Base-by-base conservation (phyloP, 2,797 vertebrate species). In the Coracias cyanogaster region DNA sequence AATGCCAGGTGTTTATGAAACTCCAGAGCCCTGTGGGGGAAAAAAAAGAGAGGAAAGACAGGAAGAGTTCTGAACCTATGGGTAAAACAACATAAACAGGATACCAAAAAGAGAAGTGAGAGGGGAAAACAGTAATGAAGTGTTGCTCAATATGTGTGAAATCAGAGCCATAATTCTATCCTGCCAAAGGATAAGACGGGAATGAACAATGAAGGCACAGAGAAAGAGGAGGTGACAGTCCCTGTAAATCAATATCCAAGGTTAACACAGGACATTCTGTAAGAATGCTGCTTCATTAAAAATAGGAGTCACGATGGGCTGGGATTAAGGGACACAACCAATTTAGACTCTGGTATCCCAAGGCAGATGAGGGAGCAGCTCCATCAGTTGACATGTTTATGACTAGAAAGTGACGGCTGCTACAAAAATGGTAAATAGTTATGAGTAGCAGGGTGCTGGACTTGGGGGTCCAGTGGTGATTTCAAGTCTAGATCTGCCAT, bases 1-100 rank as follows among this genome's bases (percentile, higher is more conserved):
- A 96, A 94, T 96, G 88, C 85, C 95, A 96, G 95, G 95, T 97
- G 91, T 97, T 98, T 97, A 97, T 96, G 94, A 96, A 96, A 96
- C 86, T 93, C 80, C 82, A 95, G 67, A 95, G 78, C 89, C 72
- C 96, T 96, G 12, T 91, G 74, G 87, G 84, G 83, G 83, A 12
- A 19, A 81, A 91, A 91, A 35, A 67, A 92, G 89, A 71, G 73
- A 82, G 60, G 62, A 89, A 92, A 83, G 79, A 29, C 78, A 93
- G 87, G 72, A 92, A 87, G 74, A 90, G 80, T 93, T 89, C 33
- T 62, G 78, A 93, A 91, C 84, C 77, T 94, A 28, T 91, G 85
- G 86, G 87, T 93, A 85, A 94, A 97, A 61, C 73, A 92, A 86
- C 71, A 83, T 90, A 93, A 98, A 96, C 85, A 97, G 95, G 92